These are phyloP conservation scores for Neogobius melanostomus DNA, from an alignment of 2,113 vertebrate genomes.

Conservation along the genomic window DNA sequence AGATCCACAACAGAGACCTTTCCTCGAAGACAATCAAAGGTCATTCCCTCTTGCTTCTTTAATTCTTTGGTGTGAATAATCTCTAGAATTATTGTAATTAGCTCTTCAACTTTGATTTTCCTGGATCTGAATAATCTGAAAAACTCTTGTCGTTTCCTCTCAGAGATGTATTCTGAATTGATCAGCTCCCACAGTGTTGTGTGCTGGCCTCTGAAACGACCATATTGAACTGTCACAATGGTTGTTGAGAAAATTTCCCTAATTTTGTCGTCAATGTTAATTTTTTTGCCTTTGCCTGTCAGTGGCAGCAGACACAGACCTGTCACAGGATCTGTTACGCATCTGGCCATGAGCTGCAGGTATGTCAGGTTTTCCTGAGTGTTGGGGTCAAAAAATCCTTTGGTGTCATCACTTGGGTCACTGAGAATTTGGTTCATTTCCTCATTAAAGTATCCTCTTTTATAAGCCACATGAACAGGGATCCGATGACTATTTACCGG, in stretches of 20 bases:
- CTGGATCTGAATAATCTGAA: constrained; percentile 71
- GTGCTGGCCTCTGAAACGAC: constrained; percentile 69
- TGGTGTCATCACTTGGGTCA: constrained; percentile 90
- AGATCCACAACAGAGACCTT: constrained; percentile 79
- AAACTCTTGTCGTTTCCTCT: constrained; percentile 75
- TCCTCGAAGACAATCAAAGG: constrained; percentile 77
- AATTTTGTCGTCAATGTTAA: constrained; percentile 65
- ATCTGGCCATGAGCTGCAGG: constrained; percentile 88
- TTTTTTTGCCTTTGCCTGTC: constrained; percentile 65
- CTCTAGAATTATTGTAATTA: constrained; percentile 61
- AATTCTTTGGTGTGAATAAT: constrained; percentile 75
- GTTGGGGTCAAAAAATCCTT: constrained; percentile 96
- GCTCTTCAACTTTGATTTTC: constrained; percentile 62
- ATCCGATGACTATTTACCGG: constrained; percentile 91
- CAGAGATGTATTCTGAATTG: constrained; percentile 82
- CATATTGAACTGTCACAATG: constrained; percentile 77
- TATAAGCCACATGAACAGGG: constrained; percentile 88
- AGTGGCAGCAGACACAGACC: constrained; percentile 86
- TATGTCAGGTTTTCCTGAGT: constrained; percentile 93
- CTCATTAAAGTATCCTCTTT: constrained; percentile 87
- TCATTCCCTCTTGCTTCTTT: constrained; percentile 67
- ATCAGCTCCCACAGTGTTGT: constrained; percentile 84
- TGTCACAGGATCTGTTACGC: constrained; percentile 84
- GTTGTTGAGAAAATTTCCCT: constrained; percentile 61
- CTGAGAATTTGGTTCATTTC: constrained; percentile 84